Base-by-base conservation (phyloP, 2,113 vertebrate genomes). In the Acanthochromis polyacanthus region DNA sequence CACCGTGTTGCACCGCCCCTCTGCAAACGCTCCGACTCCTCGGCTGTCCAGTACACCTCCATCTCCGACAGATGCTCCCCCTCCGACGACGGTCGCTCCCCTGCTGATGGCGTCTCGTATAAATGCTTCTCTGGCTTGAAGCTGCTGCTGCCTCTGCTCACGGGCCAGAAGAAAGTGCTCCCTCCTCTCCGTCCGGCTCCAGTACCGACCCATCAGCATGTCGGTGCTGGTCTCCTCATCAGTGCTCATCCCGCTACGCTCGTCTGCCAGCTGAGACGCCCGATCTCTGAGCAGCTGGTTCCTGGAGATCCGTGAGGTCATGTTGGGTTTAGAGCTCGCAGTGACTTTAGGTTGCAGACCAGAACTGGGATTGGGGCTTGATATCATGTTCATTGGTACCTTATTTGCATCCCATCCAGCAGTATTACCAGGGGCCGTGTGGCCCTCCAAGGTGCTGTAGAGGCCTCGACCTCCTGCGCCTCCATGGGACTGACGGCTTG, bases 181-280 rank as follows among this genome's bases (percentile, higher is more conserved):
- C 19, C 91, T 91, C 19, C 94, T 91, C 76, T 95, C 94, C 0
- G 91, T 94, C 51, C 92, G 91, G 67, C 90, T 95, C 93, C 94
- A 94, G 79, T 95, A 95, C 6, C 94, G 93, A 3, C 94, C 93
- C 46, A 84, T 75, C 60, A 92, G 90, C 25, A 94, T 83, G 73
- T 95, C 91, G 0, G 87, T 82, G 65, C 81, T 89, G 52, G 79
- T 90, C 40, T 95, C 94, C 36, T 95, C 95, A 0, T 95, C 95
- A 0, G 93, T 94, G 84, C 94, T 95, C 92, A 94, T 92, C 9
- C 93, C 88, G 0, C 93, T 92, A 28, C 88, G 90, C 63, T 95
- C 94, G 3, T 95, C 93, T 0, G 93, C 85, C 3, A 91, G 82
- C 52, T 91, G 89, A 5, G 91, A 90, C 0, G 95, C 95, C 5